These are phyloP conservation scores for Rhaphigaster nebulosa DNA, from an alignment of 2,888 invertebrate genomes.

Conservation along the genomic window DNA sequence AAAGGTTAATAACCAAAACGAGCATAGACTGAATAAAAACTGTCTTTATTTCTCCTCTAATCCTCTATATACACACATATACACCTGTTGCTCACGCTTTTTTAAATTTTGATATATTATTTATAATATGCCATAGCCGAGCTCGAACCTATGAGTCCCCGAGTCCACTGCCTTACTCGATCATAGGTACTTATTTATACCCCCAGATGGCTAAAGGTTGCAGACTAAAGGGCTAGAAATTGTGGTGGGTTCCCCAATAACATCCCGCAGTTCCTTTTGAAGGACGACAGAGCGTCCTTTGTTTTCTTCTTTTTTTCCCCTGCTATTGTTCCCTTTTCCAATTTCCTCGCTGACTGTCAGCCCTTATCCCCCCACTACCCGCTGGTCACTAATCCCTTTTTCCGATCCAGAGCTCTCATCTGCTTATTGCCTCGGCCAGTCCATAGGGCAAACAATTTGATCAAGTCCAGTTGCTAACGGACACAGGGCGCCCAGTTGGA, in stretches of 20 bases:
- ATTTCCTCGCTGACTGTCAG: not conserved
- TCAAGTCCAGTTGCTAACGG: not conserved
- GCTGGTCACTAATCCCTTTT: conserved; percentile 18
- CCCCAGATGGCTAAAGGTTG: not conserved
- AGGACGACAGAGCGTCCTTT: not conserved
- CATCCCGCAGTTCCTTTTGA: not conserved
- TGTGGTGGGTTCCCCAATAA: not conserved
- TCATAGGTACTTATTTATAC: not conserved
- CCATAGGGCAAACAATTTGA: not conserved
- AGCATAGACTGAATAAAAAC: too few relatives aligned
- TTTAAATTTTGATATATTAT: too few relatives aligned
- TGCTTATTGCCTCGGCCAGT: not conserved
- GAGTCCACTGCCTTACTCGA: not conserved
- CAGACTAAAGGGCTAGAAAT: not conserved
- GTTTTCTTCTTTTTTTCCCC: not conserved
- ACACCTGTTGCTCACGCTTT: too few relatives aligned
- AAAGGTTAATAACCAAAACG: too few relatives aligned
- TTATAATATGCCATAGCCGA: too few relatives aligned
- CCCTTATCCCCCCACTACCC: not conserved
- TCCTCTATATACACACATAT: too few relatives aligned
- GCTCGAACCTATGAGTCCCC: too few relatives aligned
- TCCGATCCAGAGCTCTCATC: not conserved
- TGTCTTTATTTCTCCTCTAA: too few relatives aligned
- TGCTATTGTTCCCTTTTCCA: conserved; percentile 32
- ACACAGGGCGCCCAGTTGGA: not conserved